Evolutionary conservation across 2,888 invertebrate genomes (phyloP).

Genomic region (Hypena proboscidalis): DNA sequence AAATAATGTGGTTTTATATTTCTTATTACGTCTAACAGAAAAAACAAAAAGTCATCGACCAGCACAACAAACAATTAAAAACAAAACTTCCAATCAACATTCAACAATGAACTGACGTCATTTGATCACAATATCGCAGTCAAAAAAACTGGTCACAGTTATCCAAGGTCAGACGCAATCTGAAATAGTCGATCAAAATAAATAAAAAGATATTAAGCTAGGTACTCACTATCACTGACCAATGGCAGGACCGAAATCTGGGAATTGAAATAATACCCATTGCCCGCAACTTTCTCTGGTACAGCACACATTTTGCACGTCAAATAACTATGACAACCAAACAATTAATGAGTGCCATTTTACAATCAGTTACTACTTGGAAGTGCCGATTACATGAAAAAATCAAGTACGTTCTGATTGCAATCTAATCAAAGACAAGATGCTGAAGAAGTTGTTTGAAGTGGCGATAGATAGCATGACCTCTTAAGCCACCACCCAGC

Average conservation of each 20-base stretch:
- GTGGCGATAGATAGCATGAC: too few species aligned
- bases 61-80: neutral
- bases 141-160: constrained; percentile 2
- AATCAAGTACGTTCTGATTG: neutral
- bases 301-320: neutral
- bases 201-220: constrained; percentile 8
- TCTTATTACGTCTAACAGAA: neutral
- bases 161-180: constrained; percentile 6
- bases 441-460: too few species aligned
- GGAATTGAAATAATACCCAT: neutral
- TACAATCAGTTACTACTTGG: neutral
- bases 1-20: too few species aligned
- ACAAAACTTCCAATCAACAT: constrained; percentile 1
- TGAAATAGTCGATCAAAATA: constrained; percentile 12
- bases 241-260: neutral
- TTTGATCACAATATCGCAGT: neutral
- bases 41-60: neutral
- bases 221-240: neutral
- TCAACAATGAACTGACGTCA: constrained; percentile 15
- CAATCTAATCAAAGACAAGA: neutral
- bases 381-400: too few species aligned
- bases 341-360: constrained; percentile 1
- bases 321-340: neutral
- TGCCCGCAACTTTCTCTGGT: neutral
- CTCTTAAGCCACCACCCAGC: too few species aligned